phyloP scores from a whole-genome alignment of 2,888 invertebrate species.

The Nephrotoma guestfalica region DNA sequence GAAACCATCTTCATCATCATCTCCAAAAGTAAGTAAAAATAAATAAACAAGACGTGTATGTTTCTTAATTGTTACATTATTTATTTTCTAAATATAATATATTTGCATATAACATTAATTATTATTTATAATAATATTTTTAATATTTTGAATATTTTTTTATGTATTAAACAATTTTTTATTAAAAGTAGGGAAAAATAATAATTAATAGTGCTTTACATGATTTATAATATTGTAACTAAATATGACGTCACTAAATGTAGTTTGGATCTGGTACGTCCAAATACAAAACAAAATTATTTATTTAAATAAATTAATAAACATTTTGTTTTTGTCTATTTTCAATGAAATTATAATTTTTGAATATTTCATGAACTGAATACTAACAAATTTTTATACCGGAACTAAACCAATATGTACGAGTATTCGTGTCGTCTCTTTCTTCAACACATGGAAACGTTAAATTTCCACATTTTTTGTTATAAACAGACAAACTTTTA shows the following conservation, averaged over 20 bases:
- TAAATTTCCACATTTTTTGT: neutral
- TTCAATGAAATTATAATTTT: neutral
- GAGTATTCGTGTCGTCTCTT: neutral
- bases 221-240: neutral
- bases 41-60: neutral
- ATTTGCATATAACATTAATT: neutral
- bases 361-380: neutral
- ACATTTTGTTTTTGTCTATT: neutral
- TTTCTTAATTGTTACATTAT: neutral
- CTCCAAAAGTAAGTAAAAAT: neutral
- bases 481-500: neutral
- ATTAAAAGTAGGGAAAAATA: neutral
- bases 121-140: neutral
- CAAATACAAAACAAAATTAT: neutral
- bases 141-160: neutral
- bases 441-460: neutral
- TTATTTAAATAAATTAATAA: neutral
- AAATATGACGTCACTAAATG: neutral
- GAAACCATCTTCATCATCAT: neutral
- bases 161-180: neutral
- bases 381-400: neutral
- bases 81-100: neutral
- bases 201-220: neutral
- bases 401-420: neutral
- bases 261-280: neutral